Evolutionary conservation across 1,140 invertebrate genomes (phyloP).

Genomic region (Lamellibrachia luymesi): DNA sequence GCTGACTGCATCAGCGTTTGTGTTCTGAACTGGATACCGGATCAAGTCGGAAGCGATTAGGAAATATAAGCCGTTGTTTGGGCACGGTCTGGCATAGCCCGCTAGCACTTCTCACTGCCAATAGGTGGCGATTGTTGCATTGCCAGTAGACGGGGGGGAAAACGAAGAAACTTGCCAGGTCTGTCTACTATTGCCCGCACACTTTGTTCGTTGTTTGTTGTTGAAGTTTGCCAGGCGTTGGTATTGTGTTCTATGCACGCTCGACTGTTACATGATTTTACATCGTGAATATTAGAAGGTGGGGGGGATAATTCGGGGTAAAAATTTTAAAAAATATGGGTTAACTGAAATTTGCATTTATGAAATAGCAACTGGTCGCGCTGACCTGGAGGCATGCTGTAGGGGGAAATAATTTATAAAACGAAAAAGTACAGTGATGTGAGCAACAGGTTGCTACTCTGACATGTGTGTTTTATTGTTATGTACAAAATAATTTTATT

Average conservation of each 20-base stretch:
- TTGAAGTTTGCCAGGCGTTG: background rate
- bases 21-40: background rate
- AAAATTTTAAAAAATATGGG: background rate
- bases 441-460: background rate
- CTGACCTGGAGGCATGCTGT: background rate
- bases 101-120: background rate
- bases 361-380: background rate
- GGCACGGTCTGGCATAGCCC: background rate
- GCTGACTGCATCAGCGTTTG: background rate
- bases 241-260: background rate
- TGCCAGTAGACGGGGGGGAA: background rate
- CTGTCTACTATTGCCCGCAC: background rate
- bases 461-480: background rate
- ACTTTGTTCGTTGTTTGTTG: background rate
- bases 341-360: background rate
- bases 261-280: background rate
- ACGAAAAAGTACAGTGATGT: background rate
- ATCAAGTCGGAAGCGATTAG: background rate
- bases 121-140: background rate
- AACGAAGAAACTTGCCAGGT: background rate
- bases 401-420: background rate
- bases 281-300: background rate
- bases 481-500: constrained; percentile 6
- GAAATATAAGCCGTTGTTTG: background rate
- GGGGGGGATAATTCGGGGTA: background rate